Percentiles rank a stretch among this genome's conserved stretches.
These are phyloP conservation scores for Sebastes variabilis DNA, from an alignment of 2,797 vertebrate species.

Conservation along the genomic window DNA sequence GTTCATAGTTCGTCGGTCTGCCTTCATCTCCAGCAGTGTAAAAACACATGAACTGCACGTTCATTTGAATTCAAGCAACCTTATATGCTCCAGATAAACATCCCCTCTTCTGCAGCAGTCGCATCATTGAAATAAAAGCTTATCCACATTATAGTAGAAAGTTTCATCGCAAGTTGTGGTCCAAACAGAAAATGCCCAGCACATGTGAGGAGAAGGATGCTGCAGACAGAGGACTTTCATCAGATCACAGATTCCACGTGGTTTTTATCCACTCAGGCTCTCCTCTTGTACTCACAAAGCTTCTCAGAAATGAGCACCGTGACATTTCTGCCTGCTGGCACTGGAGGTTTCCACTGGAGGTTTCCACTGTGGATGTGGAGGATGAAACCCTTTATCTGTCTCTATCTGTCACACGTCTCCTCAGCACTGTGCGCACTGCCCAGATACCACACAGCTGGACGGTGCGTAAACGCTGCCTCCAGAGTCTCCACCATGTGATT, in stretches of 20 bases:
- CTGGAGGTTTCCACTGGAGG: too few relatives aligned
- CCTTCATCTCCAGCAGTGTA: background rate
- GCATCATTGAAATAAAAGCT: background rate
- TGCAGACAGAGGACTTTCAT: background rate
- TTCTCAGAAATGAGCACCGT: background rate
- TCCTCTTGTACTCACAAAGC: too few relatives aligned
- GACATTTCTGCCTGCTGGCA: background rate
- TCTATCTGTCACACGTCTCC: background rate
- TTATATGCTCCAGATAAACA: background rate
- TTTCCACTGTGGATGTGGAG: background rate
- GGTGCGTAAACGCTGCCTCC: background rate
- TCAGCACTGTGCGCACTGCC: background rate
- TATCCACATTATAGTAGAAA: background rate
- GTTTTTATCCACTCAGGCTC: background rate
- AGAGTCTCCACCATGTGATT: background rate
- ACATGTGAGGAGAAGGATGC: background rate
- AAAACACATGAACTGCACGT: background rate
- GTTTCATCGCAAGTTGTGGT: slow-evolving; percentile 26
- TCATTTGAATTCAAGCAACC: background rate
- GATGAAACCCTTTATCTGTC: background rate
- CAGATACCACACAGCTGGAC: background rate
- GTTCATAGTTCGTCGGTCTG: slow-evolving; percentile 8
- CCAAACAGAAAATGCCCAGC: background rate
- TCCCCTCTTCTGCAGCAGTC: background rate
- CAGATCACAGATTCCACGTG: background rate